phyloP scores from a whole-genome alignment of 2,888 invertebrate species.

The Eristalinus sepulchralis region DNA sequence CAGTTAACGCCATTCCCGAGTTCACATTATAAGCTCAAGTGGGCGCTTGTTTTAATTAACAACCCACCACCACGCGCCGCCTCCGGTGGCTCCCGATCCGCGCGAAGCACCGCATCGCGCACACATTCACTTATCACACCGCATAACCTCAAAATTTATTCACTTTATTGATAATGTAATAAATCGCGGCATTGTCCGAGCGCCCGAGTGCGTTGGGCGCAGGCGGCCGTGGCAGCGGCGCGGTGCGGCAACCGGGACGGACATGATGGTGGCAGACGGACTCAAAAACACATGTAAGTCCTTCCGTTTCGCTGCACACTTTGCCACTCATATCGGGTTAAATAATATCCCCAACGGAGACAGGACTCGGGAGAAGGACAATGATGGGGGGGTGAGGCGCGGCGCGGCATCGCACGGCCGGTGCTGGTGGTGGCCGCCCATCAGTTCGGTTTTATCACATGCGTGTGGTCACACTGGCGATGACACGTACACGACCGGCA shows the following conservation, averaged over 20 bases:
- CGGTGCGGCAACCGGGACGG: too few species aligned
- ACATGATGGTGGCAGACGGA: constrained; percentile 3
- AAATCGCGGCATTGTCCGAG: constrained; percentile 74
- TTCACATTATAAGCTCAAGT: neutral
- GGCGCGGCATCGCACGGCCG: neutral
- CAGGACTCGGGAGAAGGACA: neutral
- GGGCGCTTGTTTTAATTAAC: constrained; percentile 67
- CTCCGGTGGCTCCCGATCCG: neutral
- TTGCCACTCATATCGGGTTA: constrained; percentile 61
- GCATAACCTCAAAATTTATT: constrained; percentile 81
- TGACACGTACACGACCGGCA: constrained; percentile 71
- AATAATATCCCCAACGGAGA: constrained; percentile 50
- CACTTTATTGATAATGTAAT: constrained; percentile 81
- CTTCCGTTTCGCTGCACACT: constrained; percentile 65
- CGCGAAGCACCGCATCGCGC: neutral
- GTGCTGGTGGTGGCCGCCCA: constrained; percentile 46
- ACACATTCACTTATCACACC: constrained; percentile 76
- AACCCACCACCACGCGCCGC: constrained; percentile 32
- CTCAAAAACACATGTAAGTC: constrained; percentile 69
- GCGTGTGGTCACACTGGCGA: constrained; percentile 71
- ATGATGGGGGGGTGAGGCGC: neutral
- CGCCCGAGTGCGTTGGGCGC: neutral
- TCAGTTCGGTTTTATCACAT: constrained; percentile 70
- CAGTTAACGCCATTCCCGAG: constrained; percentile 44
- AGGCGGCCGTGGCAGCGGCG: neutral